A percentile compares a stretch with the other conserved stretches of the same genome.
Conservation (phyloP, 2,888 invertebrate species). For the Amblyjoppa fuscipennis region DNA sequence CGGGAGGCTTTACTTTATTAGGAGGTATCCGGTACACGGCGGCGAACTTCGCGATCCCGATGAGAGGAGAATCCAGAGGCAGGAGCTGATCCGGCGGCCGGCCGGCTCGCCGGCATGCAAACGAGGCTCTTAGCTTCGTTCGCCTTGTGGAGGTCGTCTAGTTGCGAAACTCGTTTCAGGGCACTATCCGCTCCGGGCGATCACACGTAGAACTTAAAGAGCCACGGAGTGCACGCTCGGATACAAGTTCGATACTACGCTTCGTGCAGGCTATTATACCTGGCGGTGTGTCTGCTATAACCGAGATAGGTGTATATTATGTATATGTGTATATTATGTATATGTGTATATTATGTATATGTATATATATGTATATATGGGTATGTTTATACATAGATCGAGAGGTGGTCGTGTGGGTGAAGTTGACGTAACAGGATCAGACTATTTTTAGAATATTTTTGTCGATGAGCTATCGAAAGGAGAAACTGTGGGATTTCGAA, state of each 20-base stretch:
- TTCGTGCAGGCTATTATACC: slow-evolving; percentile 13
- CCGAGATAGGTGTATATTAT: not conserved
- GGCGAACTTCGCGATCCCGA: slow-evolving; percentile 18
- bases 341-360: too few species aligned
- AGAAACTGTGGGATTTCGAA: not conserved
- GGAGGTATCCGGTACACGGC: slow-evolving; percentile 68
- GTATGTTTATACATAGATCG: not conserved
- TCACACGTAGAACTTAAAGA: slow-evolving; percentile 56
- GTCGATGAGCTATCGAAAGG: not conserved
- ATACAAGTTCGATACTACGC: slow-evolving; percentile 16
- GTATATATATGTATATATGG: too few species aligned
- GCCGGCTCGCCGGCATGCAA: slow-evolving; percentile 70
- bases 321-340: not conserved
- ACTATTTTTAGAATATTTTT: slow-evolving; percentile 32
- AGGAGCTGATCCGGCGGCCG: slow-evolving; percentile 45
- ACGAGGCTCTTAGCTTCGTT: slow-evolving; percentile 71
- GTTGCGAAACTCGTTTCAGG: slow-evolving; percentile 80
- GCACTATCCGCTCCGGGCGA: slow-evolving; percentile 64
- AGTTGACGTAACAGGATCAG: slow-evolving; percentile 37
- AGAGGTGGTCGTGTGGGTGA: not conserved
- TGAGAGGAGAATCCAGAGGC: slow-evolving; percentile 8
- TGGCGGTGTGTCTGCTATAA: not conserved
- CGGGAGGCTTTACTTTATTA: slow-evolving; percentile 75
- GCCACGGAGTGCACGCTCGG: slow-evolving; percentile 39
- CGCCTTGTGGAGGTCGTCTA: slow-evolving; percentile 80